Evolutionary conservation across 2,797 vertebrate species (phyloP).

Genomic region (Sebastes matsubarae): DNA sequence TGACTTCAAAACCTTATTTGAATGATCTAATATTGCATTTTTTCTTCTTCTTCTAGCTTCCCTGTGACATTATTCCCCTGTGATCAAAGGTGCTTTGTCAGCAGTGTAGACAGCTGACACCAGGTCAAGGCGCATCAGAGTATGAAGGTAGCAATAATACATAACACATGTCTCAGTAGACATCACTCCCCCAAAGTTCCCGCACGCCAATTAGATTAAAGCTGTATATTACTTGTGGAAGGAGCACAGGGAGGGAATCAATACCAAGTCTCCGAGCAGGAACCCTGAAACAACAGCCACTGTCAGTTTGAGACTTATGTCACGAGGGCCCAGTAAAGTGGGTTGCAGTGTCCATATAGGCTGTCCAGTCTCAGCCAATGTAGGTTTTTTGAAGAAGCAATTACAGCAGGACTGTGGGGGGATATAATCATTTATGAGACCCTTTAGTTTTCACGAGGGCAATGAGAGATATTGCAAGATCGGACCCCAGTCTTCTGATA

Average conservation of each 20-base stretch:
- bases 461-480: background rate
- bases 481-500: background rate
- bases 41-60: background rate
- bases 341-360: conserved; percentile 28
- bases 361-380: conserved; percentile 16
- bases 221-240: conserved; percentile 73
- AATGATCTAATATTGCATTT: conserved; percentile 18
- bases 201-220: conserved; percentile 75
- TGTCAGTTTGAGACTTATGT: conserved; percentile 62
- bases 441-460: conserved; percentile 11
- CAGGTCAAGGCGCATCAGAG: conserved; percentile 57
- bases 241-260: conserved; percentile 66
- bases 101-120: conserved; percentile 63
- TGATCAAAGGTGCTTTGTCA: conserved; percentile 68
- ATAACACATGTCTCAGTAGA: conserved; percentile 67
- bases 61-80: conserved; percentile 31
- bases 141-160: conserved; percentile 69
- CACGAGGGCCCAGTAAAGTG: conserved; percentile 33
- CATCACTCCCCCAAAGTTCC: conserved; percentile 64
- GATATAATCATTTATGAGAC: conserved; percentile 32
- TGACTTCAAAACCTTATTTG: background rate
- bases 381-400: conserved; percentile 36
- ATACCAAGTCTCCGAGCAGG: conserved; percentile 64
- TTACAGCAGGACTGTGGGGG: conserved; percentile 20
- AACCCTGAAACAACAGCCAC: conserved; percentile 65